A percentile compares a stretch with the other conserved stretches of the same genome.
These are phyloP conservation scores for Aphelocoma coerulescens DNA, from an alignment of 2,113 vertebrate genomes.

Conservation along the genomic window DNA sequence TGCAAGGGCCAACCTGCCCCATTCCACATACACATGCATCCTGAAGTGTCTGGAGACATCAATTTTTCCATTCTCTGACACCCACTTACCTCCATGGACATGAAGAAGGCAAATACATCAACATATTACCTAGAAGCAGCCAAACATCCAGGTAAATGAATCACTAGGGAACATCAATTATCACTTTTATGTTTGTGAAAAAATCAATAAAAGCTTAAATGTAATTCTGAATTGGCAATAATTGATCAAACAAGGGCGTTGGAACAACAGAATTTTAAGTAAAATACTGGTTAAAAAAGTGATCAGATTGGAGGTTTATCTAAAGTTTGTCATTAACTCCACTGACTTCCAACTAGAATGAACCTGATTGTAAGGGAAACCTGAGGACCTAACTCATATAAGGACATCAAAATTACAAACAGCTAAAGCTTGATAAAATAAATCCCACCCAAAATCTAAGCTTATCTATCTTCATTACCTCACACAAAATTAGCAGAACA, in stretches of 20 bases:
- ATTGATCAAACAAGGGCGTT: not conserved
- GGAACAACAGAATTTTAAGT: not conserved
- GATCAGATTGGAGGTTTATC: not conserved
- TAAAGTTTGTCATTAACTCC: not conserved
- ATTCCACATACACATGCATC: too few relatives aligned
- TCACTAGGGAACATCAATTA: not conserved
- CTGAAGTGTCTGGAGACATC: not conserved
- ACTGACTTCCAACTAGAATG: not conserved
- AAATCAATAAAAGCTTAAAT: not conserved
- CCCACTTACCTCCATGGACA: not conserved
- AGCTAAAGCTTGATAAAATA: not conserved
- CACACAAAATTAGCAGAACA: not conserved
- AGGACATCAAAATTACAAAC: not conserved
- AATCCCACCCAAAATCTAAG: not conserved
- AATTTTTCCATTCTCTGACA: not conserved
- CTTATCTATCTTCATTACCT: not conserved
- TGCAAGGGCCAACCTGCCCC: not conserved
- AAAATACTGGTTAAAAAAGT: not conserved
- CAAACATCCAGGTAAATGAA: not conserved
- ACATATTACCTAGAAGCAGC: not conserved
- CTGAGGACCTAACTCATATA: not conserved
- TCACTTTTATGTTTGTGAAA: not conserved
- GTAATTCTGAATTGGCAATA: not conserved
- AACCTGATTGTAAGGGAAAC: not conserved
- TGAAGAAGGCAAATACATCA: not conserved